Conservation (phyloP, 2,888 invertebrate genomes). For the Acleris emargana region DNA sequence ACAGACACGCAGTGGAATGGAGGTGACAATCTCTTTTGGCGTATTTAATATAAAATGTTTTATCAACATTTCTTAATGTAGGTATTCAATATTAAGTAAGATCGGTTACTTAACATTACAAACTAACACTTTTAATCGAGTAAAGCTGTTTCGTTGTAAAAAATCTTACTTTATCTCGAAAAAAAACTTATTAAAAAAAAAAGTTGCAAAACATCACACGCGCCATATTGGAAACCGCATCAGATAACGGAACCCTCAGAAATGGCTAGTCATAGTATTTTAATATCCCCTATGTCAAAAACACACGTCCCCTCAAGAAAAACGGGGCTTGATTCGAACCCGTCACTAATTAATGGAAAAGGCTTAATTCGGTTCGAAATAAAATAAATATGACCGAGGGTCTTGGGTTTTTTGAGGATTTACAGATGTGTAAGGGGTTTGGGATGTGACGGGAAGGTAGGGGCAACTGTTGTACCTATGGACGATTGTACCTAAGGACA, state of each 20-base stretch:
- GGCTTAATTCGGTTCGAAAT: conserved; percentile 82
- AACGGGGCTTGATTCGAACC: conserved; percentile 44
- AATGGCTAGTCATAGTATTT: conserved; percentile 11
- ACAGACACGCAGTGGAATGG: conserved; percentile 32
- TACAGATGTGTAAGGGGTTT: conserved; percentile 4
- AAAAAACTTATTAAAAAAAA: no score
- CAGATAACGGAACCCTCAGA: conserved; percentile 2
- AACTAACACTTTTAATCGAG: no score
- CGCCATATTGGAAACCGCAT: no score
- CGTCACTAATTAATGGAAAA: conserved; percentile 83
- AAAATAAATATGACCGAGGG: conserved; percentile 79
- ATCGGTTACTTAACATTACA: no score
- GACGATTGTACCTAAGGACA: no score
- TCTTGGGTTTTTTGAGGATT: conserved; percentile 15
- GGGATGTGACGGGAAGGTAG: background rate
- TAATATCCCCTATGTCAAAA: conserved; percentile 9
- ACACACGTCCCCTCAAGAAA: conserved; percentile 20
- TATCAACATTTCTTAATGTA: no score
- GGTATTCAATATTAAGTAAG: no score
- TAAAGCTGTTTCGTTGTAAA: no score
- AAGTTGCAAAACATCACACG: no score
- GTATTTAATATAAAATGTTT: no score
- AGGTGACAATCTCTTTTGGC: conserved; percentile 9
- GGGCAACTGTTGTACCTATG: no score
- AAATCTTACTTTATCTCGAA: no score